phyloP scores from a whole-genome alignment of 2,888 invertebrate species.

The Chrysodeixis includens region DNA sequence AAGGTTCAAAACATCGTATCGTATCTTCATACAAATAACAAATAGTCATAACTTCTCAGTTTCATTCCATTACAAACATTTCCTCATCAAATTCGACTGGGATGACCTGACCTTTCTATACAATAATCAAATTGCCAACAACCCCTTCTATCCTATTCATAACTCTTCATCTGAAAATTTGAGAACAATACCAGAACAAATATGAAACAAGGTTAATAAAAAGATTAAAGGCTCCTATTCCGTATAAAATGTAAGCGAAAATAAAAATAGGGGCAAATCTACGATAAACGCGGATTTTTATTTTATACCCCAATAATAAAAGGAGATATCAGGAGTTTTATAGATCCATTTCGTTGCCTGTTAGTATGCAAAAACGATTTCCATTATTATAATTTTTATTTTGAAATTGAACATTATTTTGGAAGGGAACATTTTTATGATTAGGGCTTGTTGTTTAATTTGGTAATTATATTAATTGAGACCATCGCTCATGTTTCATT shows the following conservation, averaged over 20 bases:
- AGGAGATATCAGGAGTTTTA: slow-evolving; percentile 30
- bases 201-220: slow-evolving; percentile 9
- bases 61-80: not conserved
- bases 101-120: not conserved
- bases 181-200: slow-evolving; percentile 19
- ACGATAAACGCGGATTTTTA: slow-evolving; percentile 30
- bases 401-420: not conserved
- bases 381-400: not conserved
- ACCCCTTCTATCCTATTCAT: not conserved
- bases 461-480: too few species aligned
- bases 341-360: not conserved
- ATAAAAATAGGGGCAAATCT: slow-evolving; percentile 22
- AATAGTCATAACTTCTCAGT: not conserved
- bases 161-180: slow-evolving; percentile 8
- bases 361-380: not conserved
- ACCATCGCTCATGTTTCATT: too few species aligned
- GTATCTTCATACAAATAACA: not conserved
- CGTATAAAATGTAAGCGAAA: slow-evolving; percentile 18
- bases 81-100: not conserved
- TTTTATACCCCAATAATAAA: slow-evolving; percentile 39
- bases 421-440: too few species aligned
- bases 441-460: too few species aligned
- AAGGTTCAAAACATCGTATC: not conserved
- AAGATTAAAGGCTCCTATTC: slow-evolving; percentile 11
- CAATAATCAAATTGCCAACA: not conserved